Base-by-base conservation (phyloP, 2,888 invertebrate genomes). In the Hypselothyrea guttata region DNA sequence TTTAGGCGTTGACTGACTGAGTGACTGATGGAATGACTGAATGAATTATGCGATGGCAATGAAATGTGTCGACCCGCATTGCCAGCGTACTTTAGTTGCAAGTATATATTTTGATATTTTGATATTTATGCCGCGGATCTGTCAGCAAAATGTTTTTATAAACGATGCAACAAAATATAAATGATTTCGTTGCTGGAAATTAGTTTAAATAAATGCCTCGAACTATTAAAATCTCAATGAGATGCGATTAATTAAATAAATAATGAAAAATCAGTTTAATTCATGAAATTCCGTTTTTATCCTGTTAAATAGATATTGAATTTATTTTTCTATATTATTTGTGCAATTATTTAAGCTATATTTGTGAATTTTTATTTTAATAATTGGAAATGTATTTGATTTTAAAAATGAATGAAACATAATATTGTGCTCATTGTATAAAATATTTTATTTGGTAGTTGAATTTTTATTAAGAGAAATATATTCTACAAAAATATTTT, bases 1-100 rank as follows among this genome's bases (percentile, higher is more conserved):
- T 78, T 81, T 79, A 77, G 81, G 77, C 73, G 75, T 75, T 73
- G 81, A 72, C 78, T 70, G 53, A 41, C 41, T 48, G 55, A 51
- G 53, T 51, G 48, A 30, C 46, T 44, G 35, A 31, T 16, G n/a
- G 35, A 35, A 8, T 13, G 35, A 35, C 15, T 15, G 15, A 61
- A 60, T 63, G 70, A 71, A 66, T 72, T 76, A 56, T 65, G 49
- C 60, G 22, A 22, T 22, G 60, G 68, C 71, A 78, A 74, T 69
- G 69, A 79, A 79, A 79, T 77, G 70, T 70, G 57, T 58, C 57
- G 55, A 68, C 52, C 52, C 67, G 42, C 49, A 53, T 45, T 38
- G 22, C 22, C 22, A 34, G 55, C 41, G 69, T 60, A 34, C 38
- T 52, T 59, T 38, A 22, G 22, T 22, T 22, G 22, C 22, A 5